Base-by-base conservation (phyloP, 2,888 invertebrate species). In the Geotrupes spiniger region DNA sequence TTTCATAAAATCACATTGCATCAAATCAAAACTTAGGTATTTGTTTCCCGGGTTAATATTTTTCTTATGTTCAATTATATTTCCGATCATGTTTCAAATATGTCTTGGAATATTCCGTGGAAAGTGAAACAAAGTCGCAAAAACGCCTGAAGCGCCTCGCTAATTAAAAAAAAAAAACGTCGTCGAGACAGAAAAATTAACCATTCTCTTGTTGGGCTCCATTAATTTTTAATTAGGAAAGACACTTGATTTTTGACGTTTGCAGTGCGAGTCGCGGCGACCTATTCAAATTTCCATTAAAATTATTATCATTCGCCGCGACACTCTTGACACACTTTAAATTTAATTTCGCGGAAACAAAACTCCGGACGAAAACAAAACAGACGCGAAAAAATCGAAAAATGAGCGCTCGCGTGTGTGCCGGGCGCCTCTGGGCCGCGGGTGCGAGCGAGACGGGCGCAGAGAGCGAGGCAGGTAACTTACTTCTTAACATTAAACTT, bases 401-500 rank as follows among this genome's bases (percentile, higher is more conserved):
- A 15, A 12, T 11, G 33, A 9, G 14, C 33, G 33, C 2, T 15
- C 12, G 15, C 12, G 33, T 14, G 15, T 12, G 14, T 15, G 33
- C 11, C 4, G 14, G 17, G 36, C 36, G 40, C 17, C 17, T 33
- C 26, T 31, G 40, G 26, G 37, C 9, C 21, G 39, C 28, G 21
- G 12, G 15, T 28, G 8, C 17, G 29, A 28, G 17, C 14, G 31
- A 47, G 29, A n/a, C 36, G 39, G 26, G 38, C 25, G 37, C 40
- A 36, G 26, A 46, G 36, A 46, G 21, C 37, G 38, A 44, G 10
- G 33, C 31, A 42, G 40, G 36, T 41, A 40, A 36, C 33, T 36
- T 45, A 25, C 58, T 56, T 55, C 59, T 57, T 61, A 56, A 63
- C 66, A 62, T 67, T 65, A 69, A 69, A 69, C 66, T 70, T 70